A percentile compares a stretch with the other conserved stretches of the same genome.
These are phyloP conservation scores for Choristoneura rosaceana DNA, from an alignment of 2,888 invertebrate genomes.

Conservation along the genomic window DNA sequence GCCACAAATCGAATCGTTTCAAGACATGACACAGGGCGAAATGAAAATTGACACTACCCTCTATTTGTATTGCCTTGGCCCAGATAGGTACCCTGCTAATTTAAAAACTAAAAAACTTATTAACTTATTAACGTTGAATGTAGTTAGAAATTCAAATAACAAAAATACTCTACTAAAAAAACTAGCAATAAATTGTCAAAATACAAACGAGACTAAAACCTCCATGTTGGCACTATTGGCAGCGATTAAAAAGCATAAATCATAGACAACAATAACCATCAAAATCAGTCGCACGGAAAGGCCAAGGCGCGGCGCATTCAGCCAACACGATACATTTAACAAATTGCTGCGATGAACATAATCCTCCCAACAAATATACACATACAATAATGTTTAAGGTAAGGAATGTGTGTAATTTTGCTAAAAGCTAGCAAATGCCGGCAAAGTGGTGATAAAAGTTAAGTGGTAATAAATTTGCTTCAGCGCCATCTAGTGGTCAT, in stretches of 20 bases:
- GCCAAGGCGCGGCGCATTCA: slow-evolving; percentile 23
- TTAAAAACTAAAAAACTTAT: too few species aligned
- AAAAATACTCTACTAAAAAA: not conserved
- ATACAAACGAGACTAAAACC: not conserved
- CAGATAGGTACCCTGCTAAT: too few species aligned
- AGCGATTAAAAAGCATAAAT: slow-evolving; percentile 18
- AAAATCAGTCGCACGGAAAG: slow-evolving; percentile 47
- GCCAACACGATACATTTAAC: slow-evolving; percentile 39
- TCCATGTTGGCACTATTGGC: not conserved
- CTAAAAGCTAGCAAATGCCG: slow-evolving; percentile 42
- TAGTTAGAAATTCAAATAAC: too few species aligned
- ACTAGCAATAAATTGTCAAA: not conserved
- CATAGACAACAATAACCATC: slow-evolving; percentile 41
- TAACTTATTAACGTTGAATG: too few species aligned
- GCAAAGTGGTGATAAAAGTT: slow-evolving; percentile 42
- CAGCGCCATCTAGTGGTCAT: slow-evolving; percentile 45
- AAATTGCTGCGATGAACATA: slow-evolving; percentile 36
- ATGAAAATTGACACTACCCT: too few species aligned
- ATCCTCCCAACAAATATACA: slow-evolving; percentile 37
- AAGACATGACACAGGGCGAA: too few species aligned
- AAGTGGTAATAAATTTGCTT: slow-evolving; percentile 45
- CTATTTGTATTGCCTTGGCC: too few species aligned
- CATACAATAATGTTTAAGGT: slow-evolving; percentile 38
- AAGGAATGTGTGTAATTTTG: slow-evolving; percentile 44
- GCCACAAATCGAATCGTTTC: too few species aligned